phyloP scores from a whole-genome alignment of 2,888 invertebrate genomes.

The Drosophila demipolita region DNA sequence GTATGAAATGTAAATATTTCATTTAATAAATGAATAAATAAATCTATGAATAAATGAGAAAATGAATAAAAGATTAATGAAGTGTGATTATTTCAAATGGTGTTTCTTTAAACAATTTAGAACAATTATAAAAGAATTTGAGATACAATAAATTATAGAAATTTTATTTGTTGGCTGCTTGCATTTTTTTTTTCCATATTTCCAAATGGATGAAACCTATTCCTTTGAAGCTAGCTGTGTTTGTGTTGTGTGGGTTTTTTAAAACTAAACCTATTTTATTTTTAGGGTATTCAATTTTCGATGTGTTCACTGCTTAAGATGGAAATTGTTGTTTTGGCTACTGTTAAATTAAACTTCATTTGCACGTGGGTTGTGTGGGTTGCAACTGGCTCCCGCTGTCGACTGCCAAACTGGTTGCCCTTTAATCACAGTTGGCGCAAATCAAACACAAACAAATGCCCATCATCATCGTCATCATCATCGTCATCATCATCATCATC shows the following conservation, averaged over 20 bases:
- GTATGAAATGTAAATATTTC: background rate
- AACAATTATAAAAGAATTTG: too few species aligned
- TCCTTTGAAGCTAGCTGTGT: background rate
- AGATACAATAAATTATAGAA: too few species aligned
- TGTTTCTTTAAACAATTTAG: background rate
- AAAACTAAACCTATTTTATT: background rate
- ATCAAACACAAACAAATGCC: constrained; percentile 75
- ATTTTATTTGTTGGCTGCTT: too few species aligned
- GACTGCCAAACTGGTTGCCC: constrained; percentile 46
- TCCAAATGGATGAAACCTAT: background rate
- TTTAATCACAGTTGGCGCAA: constrained; percentile 76
- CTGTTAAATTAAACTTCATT: constrained; percentile 69
- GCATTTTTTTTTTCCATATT: too few species aligned
- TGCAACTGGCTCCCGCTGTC: constrained; percentile 14
- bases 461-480: constrained; percentile 40
- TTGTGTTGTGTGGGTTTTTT: background rate
- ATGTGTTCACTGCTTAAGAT: background rate
- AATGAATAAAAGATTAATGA: background rate
- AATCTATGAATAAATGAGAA: background rate
- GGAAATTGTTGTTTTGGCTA: constrained; percentile 34
- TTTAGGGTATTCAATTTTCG: constrained; percentile 16
- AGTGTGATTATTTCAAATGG: background rate
- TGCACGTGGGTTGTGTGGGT: constrained; percentile 31
- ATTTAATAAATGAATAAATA: background rate
- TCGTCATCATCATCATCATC: constrained; percentile 20